phyloP scores from a whole-genome alignment of 2,797 vertebrate genomes.

The Sebastiscus tertius region DNA sequence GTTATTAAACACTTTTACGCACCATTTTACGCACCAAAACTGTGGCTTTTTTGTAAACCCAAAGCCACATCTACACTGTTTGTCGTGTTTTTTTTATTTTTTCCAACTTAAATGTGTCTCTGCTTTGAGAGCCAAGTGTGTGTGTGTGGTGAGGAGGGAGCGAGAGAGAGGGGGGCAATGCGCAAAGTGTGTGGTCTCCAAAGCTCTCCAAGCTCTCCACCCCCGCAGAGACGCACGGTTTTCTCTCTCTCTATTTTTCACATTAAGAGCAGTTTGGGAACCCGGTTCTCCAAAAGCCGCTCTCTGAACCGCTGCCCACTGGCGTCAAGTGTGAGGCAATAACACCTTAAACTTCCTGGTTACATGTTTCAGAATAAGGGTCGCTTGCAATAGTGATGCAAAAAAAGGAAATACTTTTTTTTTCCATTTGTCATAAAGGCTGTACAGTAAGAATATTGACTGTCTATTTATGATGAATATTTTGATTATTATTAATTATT shows the following conservation, averaged over 20 bases:
- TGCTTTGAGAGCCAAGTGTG: conserved; percentile 49
- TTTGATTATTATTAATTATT: not conserved
- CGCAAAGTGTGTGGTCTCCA: conserved; percentile 77
- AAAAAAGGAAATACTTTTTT: not conserved
- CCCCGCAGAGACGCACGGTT: conserved; percentile 69
- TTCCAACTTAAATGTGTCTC: conserved; percentile 33
- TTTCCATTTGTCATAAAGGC: not conserved
- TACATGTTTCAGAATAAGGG: conserved; percentile 39
- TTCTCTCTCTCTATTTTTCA: conserved; percentile 63
- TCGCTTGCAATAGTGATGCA: not conserved
- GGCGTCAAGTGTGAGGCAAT: not conserved
- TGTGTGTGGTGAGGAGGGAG: not conserved
- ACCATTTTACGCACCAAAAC: conserved; percentile 5
- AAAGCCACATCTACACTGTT: not conserved
- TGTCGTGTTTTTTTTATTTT: conserved; percentile 1
- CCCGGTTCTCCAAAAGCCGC: conserved; percentile 34
- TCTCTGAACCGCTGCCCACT: conserved; percentile 49
- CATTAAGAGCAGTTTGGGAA: conserved; percentile 70
- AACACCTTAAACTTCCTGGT: not conserved
- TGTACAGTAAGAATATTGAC: not conserved
- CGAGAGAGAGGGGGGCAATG: conserved; percentile 44
- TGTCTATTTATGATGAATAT: no score
- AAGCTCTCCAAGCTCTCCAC: conserved; percentile 70
- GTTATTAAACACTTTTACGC: not conserved
- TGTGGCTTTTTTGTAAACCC: not conserved